Evolutionary conservation across 2,888 invertebrate species (phyloP).

Genomic region (Rhabditoides inermis): DNA sequence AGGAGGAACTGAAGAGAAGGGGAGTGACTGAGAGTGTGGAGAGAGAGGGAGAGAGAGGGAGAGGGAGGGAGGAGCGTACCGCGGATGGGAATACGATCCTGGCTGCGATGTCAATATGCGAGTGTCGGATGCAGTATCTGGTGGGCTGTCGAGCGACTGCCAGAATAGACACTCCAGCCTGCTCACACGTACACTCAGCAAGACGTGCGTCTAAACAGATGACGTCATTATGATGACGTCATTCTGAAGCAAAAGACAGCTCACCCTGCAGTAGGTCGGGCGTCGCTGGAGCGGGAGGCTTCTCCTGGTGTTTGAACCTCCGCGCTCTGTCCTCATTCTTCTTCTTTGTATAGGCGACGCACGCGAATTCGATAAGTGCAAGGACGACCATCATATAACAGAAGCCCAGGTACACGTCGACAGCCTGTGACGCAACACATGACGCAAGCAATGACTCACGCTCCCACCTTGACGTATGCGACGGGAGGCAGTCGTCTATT

Average conservation of each 20-base stretch:
- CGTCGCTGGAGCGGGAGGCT: slow-evolving; percentile 27
- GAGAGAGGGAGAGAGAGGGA: neutral
- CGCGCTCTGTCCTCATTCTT: slow-evolving; percentile 34
- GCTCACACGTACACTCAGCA: slow-evolving; percentile 37
- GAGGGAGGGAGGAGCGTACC: slow-evolving; percentile 14
- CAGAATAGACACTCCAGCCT: slow-evolving; percentile 22
- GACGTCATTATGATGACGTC: neutral
- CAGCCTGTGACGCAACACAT: slow-evolving; percentile 15
- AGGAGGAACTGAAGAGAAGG: slow-evolving; percentile 24
- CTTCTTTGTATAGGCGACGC: slow-evolving; percentile 43
- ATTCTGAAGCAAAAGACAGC: neutral
- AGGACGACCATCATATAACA: slow-evolving; percentile 40
- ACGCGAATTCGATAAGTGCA: slow-evolving; percentile 38
- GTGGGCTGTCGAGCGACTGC: slow-evolving; percentile 23
- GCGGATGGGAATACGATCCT: slow-evolving; percentile 28
- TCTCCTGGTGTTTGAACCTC: slow-evolving; percentile 24
- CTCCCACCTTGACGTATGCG: slow-evolving; percentile 35
- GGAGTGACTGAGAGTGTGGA: too few relatives aligned
- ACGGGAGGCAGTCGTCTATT: slow-evolving; percentile 54
- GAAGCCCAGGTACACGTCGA: slow-evolving; percentile 42
- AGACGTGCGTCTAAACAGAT: slow-evolving; percentile 32
- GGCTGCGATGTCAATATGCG: slow-evolving; percentile 36
- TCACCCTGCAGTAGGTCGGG: slow-evolving; percentile 37
- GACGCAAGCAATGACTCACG: neutral
- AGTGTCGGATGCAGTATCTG: slow-evolving; percentile 31